phyloP scores from a whole-genome alignment of 2,113 vertebrate genomes.

The Ailuropoda melanoleuca region DNA sequence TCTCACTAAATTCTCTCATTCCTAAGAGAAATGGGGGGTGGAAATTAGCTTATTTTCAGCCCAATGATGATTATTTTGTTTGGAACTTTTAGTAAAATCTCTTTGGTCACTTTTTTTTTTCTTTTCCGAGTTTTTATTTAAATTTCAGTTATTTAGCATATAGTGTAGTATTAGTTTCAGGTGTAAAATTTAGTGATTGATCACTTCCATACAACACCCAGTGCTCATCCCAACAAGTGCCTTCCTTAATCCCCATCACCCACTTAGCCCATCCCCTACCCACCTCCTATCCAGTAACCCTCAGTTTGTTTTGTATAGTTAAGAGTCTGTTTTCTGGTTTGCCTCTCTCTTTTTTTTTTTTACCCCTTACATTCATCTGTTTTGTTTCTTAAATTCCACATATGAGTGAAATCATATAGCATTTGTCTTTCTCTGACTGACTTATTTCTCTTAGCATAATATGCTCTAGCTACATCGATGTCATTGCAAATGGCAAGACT shows the following conservation, averaged over 20 bases:
- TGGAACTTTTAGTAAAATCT: conserved; percentile 22
- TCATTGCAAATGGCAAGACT: not conserved
- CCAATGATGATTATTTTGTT: not conserved
- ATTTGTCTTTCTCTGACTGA: not conserved
- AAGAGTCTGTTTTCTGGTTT: not conserved
- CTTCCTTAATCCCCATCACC: not conserved
- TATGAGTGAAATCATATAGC: not conserved
- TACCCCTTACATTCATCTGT: not conserved
- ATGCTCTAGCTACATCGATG: not conserved
- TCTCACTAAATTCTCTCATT: not conserved
- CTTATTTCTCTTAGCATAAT: not conserved
- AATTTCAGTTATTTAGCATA: not conserved
- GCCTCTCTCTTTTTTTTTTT: not conserved
- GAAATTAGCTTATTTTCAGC: not conserved
- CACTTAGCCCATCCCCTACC: not conserved
- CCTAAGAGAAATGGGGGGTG: not conserved
- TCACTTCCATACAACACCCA: not conserved
- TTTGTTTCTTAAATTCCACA: not conserved
- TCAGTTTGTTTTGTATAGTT: not conserved
- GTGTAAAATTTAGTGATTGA: not conserved
- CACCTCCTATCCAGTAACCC: not conserved
- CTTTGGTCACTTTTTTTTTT: conserved; percentile 14
- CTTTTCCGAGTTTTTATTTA: not conserved
- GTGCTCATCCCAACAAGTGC: not conserved
- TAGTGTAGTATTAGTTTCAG: not conserved